A percentile compares a stretch with the other conserved stretches of the same genome.
These are phyloP conservation scores for Watsonalla cultraria DNA, from an alignment of 2,888 invertebrate species.

Conservation along the genomic window DNA sequence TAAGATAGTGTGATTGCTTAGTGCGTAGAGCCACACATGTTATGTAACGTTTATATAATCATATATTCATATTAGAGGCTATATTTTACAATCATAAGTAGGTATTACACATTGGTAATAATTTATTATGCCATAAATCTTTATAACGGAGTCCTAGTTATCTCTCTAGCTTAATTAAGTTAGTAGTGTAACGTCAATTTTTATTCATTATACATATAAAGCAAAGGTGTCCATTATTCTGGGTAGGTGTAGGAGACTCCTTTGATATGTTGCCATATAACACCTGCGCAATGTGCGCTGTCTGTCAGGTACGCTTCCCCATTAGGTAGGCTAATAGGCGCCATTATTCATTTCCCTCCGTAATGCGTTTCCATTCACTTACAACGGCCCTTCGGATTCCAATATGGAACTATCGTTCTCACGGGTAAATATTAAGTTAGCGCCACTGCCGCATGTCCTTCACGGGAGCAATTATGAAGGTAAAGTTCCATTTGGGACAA, in stretches of 20 bases:
- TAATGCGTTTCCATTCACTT: conserved; percentile 54
- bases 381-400: conserved; percentile 27
- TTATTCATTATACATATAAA: background rate
- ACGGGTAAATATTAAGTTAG: conserved; percentile 47
- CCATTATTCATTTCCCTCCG: conserved; percentile 50
- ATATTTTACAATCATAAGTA: too few species aligned
- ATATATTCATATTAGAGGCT: too few species aligned
- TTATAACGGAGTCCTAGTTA: too few species aligned
- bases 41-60: too few species aligned
- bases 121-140: background rate
- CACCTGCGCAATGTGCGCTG: conserved; percentile 19
- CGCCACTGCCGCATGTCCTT: conserved; percentile 38
- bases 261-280: conserved; percentile 25
- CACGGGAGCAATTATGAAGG: conserved; percentile 51
- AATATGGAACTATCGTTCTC: conserved; percentile 7
- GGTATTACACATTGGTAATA: too few species aligned
- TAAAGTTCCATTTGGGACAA: conserved; percentile 46
- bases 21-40: too few species aligned
- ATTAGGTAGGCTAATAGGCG: conserved; percentile 51
- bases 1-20: too few species aligned
- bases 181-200: background rate
- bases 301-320: conserved; percentile 23
- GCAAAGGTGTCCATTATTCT: background rate
- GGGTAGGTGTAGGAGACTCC: background rate
- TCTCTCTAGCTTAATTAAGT: too few species aligned